A percentile compares a stretch with the other conserved stretches of the same genome.
Conservation (phyloP, 2,113 vertebrate genomes). For the Nycticryphes semicollaris region DNA sequence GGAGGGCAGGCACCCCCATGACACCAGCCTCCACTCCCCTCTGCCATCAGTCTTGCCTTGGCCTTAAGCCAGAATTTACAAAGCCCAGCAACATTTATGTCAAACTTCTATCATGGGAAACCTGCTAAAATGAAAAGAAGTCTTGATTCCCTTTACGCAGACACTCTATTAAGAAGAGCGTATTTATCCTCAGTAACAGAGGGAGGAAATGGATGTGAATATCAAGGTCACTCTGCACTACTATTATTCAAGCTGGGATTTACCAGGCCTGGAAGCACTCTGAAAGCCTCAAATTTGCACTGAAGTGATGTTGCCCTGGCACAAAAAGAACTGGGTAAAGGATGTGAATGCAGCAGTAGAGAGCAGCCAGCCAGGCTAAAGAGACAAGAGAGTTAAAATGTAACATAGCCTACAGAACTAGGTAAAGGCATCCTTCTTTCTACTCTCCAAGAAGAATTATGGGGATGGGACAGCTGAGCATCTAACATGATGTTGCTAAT, state of each 20-base stretch:
- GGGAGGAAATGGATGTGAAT: neutral
- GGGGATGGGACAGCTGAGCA: rapidly evolving
- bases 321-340: neutral
- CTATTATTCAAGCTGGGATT: neutral
- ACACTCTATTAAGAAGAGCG: neutral
- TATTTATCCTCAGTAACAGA: neutral
- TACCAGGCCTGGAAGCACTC: neutral
- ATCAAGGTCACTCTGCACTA: neutral
- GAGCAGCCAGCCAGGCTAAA: neutral
- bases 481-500: neutral
- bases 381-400: neutral
- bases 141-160: neutral
- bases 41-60: neutral
- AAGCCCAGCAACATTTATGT: neutral
- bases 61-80: neutral
- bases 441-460: neutral
- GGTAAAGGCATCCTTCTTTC: neutral
- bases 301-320: neutral
- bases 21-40: neutral
- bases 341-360: neutral
- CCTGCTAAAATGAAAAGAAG: neutral
- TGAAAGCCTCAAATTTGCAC: neutral
- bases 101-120: neutral
- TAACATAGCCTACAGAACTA: neutral
- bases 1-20: neutral